Conservation (phyloP, 2,888 invertebrate genomes). For the Phortica okadai region DNA sequence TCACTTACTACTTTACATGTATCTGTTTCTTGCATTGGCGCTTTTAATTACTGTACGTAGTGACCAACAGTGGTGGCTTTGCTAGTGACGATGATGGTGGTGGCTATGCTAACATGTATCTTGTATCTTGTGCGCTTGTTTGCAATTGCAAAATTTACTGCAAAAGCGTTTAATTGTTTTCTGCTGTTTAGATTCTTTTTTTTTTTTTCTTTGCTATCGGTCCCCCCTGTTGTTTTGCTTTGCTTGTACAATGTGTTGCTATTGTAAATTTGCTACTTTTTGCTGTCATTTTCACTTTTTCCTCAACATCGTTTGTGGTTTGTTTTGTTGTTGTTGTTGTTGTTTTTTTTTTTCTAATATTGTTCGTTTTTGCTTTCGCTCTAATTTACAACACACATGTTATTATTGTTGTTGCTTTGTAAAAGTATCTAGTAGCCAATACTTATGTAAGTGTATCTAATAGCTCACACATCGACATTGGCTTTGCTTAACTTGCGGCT, state of each 20-base stretch:
- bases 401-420: neutral
- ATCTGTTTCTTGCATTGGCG: neutral
- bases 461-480: neutral
- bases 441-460: conserved; percentile 18
- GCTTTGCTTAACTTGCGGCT: neutral
- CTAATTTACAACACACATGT: conserved; percentile 19
- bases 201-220: neutral
- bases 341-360: neutral
- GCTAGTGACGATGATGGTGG: neutral
- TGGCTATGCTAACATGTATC: neutral
- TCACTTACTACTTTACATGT: neutral
- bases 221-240: neutral
- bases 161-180: conserved; percentile 28
- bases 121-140: conserved; percentile 5
- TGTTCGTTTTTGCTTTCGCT: neutral
- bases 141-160: conserved; percentile 27
- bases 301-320: neutral
- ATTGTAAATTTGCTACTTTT: neutral
- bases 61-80: too few relatives aligned
- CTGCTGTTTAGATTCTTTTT: neutral
- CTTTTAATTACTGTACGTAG: conserved; percentile 22
- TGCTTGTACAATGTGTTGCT: neutral
- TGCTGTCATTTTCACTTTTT: conserved; percentile 9
- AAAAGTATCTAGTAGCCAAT: neutral
- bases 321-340: neutral